Evolutionary conservation across 2,113 vertebrate genomes (phyloP).

Genomic region (Murina feae): DNA sequence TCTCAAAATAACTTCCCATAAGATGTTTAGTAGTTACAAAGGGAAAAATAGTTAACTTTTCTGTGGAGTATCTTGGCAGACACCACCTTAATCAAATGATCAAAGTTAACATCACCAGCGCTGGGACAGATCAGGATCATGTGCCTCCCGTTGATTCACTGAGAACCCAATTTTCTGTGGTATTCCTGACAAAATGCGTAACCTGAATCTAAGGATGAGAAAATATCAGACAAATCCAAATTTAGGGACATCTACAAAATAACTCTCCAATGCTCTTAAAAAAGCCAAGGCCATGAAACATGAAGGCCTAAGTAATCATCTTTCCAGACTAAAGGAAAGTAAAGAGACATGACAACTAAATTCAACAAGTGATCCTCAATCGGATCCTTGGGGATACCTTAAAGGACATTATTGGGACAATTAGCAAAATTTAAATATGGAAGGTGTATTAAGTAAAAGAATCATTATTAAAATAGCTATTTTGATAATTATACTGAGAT

Average conservation of each 20-base stretch:
- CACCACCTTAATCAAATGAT: background rate
- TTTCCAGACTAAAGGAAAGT: background rate
- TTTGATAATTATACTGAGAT: conserved; percentile 6
- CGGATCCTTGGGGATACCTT: background rate
- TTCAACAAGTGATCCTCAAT: background rate
- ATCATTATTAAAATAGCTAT: background rate
- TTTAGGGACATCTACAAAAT: conserved; percentile 16
- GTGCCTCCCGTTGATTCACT: background rate
- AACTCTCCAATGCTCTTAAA: background rate
- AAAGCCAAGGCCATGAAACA: conserved; percentile 22
- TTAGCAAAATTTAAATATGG: conserved; percentile 3
- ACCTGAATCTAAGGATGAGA: background rate
- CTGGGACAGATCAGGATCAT: background rate
- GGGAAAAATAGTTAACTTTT: background rate
- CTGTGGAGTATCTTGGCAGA: background rate
- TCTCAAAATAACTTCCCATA: background rate
- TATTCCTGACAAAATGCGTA: background rate
- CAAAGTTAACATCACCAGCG: background rate
- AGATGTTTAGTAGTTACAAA: background rate
- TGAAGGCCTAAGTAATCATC: background rate
- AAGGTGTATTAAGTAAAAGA: background rate
- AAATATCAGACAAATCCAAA: background rate
- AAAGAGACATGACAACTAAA: background rate
- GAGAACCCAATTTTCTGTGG: background rate
- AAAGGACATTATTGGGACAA: background rate